Evolutionary conservation across 2,797 vertebrate genomes (phyloP).

Genomic region (Rhinichthys osculus): DNA sequence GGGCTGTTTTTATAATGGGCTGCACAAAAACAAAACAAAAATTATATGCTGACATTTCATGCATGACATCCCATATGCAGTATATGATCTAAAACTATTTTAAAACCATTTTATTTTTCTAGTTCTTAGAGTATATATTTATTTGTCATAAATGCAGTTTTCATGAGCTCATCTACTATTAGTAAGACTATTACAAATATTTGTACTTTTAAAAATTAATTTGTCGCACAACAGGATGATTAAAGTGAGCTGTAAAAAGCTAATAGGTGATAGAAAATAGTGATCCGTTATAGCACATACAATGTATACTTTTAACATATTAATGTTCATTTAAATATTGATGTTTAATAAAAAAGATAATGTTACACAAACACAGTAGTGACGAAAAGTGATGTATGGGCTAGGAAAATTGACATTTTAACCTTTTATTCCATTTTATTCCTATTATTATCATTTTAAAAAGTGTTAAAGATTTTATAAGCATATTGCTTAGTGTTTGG

Average conservation of each 20-base stretch:
- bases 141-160: not conserved
- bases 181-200: not conserved
- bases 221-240: not conserved
- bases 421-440: not conserved
- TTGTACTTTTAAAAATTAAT: not conserved
- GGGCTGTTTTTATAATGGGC: constrained; percentile 69
- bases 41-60: not conserved
- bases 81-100: not conserved
- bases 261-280: not conserved
- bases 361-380: too few species aligned
- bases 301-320: not conserved
- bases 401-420: not conserved
- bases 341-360: too few species aligned
- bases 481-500: not conserved
- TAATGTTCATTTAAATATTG: too few species aligned
- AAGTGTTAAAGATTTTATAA: not conserved
- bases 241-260: not conserved
- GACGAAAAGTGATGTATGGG: not conserved
- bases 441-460: not conserved
- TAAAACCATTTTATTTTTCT: not conserved
- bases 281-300: not conserved
- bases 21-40: constrained; percentile 55
- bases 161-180: not conserved
- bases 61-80: not conserved
- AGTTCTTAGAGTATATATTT: not conserved